Conservation (phyloP, 2,113 vertebrate genomes). For the Tricholaema leucomelas region DNA sequence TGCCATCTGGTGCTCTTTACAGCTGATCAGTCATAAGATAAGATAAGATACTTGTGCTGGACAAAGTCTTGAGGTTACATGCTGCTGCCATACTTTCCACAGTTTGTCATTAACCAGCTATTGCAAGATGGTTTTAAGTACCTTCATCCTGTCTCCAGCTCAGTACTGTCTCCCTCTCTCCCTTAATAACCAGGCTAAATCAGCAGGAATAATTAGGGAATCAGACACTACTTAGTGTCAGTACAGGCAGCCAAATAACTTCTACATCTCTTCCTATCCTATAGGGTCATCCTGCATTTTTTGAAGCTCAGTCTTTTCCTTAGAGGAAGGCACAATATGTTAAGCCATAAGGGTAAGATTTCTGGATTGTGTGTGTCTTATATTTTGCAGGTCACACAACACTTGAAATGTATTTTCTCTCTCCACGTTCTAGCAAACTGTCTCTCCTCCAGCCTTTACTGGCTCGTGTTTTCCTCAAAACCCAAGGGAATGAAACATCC, state of each 20-base stretch:
- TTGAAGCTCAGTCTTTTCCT: background rate
- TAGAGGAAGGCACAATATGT: background rate
- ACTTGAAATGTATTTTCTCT: background rate
- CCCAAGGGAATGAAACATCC: background rate
- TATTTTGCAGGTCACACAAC: background rate
- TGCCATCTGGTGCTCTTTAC: conserved; percentile 3
- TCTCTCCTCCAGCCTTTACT: background rate
- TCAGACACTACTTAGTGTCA: conserved; percentile 62
- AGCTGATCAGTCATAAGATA: conserved; percentile 22
- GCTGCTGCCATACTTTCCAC: background rate
- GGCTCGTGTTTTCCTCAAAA: conserved; percentile 7
- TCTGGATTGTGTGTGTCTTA: background rate
- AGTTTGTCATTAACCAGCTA: conserved; percentile 66
- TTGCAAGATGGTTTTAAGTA: conserved; percentile 60
- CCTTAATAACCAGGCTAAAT: conserved; percentile 59
- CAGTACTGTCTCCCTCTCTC: conserved; percentile 36
- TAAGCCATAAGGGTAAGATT: background rate
- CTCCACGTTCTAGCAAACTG: conserved; percentile 22
- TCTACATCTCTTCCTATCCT: conserved; percentile 1
- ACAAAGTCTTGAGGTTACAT: conserved; percentile 56
- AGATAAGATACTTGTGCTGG: conserved; percentile 30
- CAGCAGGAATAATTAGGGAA: conserved; percentile 59
- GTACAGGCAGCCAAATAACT: conserved; percentile 40
- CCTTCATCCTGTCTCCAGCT: conserved; percentile 48
- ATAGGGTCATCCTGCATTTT: background rate